phyloP scores from a whole-genome alignment of 2,113 vertebrate genomes.

The Irena cyanogastra region DNA sequence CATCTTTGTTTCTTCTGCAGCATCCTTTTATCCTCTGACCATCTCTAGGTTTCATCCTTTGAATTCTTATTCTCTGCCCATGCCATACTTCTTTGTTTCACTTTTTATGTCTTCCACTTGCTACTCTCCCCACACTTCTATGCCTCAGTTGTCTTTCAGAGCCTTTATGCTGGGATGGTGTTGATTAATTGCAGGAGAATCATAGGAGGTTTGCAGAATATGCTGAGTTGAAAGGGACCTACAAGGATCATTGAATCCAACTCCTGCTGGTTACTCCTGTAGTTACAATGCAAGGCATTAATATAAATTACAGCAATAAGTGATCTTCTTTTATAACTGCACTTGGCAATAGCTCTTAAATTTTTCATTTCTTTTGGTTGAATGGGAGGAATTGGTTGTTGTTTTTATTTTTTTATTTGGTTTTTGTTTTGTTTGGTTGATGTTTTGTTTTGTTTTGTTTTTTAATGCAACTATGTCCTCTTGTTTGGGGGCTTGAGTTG shows the following conservation, averaged over 20 bases:
- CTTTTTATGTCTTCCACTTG: neutral
- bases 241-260: neutral
- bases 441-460: neutral
- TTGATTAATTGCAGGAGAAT: neutral
- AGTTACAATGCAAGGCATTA: neutral
- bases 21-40: neutral
- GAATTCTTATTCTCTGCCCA: neutral
- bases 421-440: neutral
- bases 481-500: neutral
- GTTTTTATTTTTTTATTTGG: neutral
- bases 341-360: neutral
- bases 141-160: neutral
- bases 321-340: neutral
- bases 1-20: neutral
- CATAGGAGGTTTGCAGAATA: neutral
- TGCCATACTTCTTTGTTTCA: neutral
- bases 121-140: neutral
- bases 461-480: neutral
- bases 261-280: neutral
- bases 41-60: neutral
- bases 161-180: neutral
- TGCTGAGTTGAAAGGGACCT: neutral
- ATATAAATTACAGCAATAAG: neutral
- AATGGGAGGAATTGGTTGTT: neutral
- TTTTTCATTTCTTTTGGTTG: neutral